Evolutionary conservation across 1,140 invertebrate species (phyloP).

Genomic region (Rhagoletis pomonella): DNA sequence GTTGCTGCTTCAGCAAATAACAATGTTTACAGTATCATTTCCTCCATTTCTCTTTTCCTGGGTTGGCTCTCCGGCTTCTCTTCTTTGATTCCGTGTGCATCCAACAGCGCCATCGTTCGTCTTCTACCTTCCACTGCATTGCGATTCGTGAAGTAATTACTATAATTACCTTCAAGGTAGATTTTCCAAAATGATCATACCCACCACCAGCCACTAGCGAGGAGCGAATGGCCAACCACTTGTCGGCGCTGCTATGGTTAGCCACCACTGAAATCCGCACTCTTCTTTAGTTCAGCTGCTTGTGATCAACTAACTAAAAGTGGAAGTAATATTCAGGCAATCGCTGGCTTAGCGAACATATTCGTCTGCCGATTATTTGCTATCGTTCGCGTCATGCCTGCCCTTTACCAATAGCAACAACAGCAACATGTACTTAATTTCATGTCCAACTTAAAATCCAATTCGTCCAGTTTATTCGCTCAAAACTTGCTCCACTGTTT

Average conservation of each 20-base stretch:
- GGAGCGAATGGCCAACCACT: not conserved
- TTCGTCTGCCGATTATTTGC: slow-evolving; percentile 1
- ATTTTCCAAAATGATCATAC: slow-evolving; percentile 73
- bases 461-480: not conserved
- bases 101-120: not conserved
- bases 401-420: not conserved
- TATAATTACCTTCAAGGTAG: slow-evolving; percentile 74
- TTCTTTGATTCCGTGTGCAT: not conserved
- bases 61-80: not conserved
- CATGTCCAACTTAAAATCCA: not conserved
- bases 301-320: not conserved
- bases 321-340: not conserved
- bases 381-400: not conserved
- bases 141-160: slow-evolving; percentile 74
- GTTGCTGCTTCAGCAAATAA: slow-evolving; percentile 20
- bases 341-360: not conserved
- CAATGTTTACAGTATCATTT: slow-evolving; percentile 31
- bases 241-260: not conserved
- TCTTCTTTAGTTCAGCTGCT: not conserved
- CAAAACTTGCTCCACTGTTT: not conserved
- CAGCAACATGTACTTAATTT: not conserved
- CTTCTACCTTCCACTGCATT: slow-evolving; percentile 56
- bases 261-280: not conserved
- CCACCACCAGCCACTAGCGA: not conserved
- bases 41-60: not conserved